These are phyloP conservation scores for Amblyopsis hoosieri DNA, from an alignment of 2,797 vertebrate genomes.

Conservation along the genomic window DNA sequence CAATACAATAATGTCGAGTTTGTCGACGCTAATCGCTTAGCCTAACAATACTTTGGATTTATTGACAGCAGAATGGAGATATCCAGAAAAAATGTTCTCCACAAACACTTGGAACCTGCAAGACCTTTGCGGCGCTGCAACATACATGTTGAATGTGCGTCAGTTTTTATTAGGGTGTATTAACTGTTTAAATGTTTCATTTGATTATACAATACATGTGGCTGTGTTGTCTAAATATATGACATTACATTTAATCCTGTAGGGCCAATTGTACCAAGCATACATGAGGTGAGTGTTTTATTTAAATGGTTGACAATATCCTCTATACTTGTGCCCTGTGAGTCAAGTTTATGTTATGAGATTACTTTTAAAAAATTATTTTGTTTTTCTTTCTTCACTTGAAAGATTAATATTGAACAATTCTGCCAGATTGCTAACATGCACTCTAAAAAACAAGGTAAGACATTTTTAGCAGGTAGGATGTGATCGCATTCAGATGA, in stretches of 20 bases:
- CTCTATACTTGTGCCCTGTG: background rate
- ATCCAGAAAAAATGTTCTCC: conserved; percentile 62
- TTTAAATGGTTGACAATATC: background rate
- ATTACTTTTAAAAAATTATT: background rate
- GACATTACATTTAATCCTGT: conserved; percentile 7
- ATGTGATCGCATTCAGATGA: background rate
- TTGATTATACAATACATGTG: no score
- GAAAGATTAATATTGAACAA: conserved; percentile 66
- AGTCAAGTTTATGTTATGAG: background rate
- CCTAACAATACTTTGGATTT: background rate
- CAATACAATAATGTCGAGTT: no score
- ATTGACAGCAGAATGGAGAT: conserved; percentile 72
- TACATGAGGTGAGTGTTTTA: conserved; percentile 37
- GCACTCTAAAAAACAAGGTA: conserved; percentile 62
- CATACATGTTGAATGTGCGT: conserved; percentile 10
- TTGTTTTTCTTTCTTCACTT: conserved; percentile 25
- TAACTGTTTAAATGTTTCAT: no score
- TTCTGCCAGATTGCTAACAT: conserved; percentile 70
- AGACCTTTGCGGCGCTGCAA: conserved; percentile 75
- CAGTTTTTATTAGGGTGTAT: no score
- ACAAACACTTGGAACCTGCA: conserved; percentile 77
- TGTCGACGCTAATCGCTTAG: no score
- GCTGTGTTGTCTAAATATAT: background rate
- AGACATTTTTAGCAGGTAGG: background rate
- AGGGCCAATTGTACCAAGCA: conserved; percentile 55